phyloP scores from a whole-genome alignment of 2,888 invertebrate genomes.

The Leucophenga maculata region DNA sequence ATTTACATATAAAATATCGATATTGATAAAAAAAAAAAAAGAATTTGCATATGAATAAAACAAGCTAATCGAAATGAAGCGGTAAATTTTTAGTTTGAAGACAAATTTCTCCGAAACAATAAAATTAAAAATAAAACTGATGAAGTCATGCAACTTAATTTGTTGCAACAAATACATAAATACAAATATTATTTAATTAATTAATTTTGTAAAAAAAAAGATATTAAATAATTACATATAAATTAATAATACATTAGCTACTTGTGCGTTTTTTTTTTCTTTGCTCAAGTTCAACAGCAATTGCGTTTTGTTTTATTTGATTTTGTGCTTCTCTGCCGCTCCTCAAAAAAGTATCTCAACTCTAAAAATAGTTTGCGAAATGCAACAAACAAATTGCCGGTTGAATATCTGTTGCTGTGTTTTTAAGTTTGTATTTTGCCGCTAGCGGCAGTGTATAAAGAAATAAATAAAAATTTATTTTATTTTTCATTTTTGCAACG shows the following conservation, averaged over 20 bases:
- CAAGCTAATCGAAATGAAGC: background rate
- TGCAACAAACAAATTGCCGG: slow-evolving; percentile 11
- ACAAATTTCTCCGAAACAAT: slow-evolving; percentile 11
- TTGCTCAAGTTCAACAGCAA: background rate
- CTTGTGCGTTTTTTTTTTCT: background rate
- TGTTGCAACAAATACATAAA: no score
- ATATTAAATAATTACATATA: slow-evolving; percentile 6
- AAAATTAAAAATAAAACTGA: background rate
- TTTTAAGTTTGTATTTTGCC: background rate
- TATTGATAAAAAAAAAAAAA: slow-evolving; percentile 8
- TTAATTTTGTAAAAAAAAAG: background rate
- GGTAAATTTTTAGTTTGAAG: background rate
- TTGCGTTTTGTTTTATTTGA: background rate
- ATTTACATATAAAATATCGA: slow-evolving; percentile 7
- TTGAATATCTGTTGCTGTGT: slow-evolving; percentile 3
- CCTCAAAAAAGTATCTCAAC: background rate
- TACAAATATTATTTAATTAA: no score
- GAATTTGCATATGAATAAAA: slow-evolving; percentile 14
- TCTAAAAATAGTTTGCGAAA: background rate
- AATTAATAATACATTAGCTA: background rate
- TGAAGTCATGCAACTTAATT: no score
- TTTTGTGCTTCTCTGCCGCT: no score
- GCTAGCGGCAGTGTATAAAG: background rate
- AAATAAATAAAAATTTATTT: slow-evolving; percentile 7
- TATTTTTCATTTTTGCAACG: background rate